phyloP scores from a whole-genome alignment of 2,797 vertebrate genomes.

The Protonibea diacanthus region DNA sequence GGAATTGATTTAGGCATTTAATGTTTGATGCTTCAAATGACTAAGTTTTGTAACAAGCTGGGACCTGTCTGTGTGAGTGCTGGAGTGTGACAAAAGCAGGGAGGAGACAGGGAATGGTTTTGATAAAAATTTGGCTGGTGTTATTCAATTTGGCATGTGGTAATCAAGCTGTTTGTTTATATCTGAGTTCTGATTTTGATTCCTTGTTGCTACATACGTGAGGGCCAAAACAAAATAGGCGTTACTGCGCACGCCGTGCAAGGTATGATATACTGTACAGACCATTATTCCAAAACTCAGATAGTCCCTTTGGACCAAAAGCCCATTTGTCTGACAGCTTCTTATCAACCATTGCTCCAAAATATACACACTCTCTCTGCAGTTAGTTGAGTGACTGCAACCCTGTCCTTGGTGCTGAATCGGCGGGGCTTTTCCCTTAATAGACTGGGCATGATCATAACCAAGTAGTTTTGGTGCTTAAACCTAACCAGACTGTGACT shows the following conservation, averaged over 20 bases:
- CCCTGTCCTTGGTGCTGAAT: too few species aligned
- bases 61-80: not conserved
- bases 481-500: too few species aligned
- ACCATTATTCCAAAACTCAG: too few species aligned
- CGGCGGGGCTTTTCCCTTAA: too few species aligned
- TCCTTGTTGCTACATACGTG: not conserved
- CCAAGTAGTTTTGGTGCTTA: too few species aligned
- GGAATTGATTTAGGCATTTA: conserved; percentile 28
- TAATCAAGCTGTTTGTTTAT: not conserved
- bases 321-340: too few species aligned
- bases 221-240: conserved; percentile 13
- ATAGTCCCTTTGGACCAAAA: too few species aligned
- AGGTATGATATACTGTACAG: not conserved
- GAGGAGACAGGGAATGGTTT: not conserved
- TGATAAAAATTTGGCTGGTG: conserved; percentile 12
- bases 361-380: too few species aligned
- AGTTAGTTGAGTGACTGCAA: too few species aligned
- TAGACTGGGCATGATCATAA: too few species aligned
- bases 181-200: not conserved
- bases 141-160: conserved; percentile 6
- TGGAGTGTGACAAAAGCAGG: conserved; percentile 29
- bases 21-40: not conserved
- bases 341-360: too few species aligned
- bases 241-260: not conserved
- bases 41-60: conserved; percentile 21